Percentiles rank a stretch among this genome's conserved stretches.
Evolutionary conservation across 2,888 invertebrate genomes (phyloP).

Genomic region (Erebia palarica): DNA sequence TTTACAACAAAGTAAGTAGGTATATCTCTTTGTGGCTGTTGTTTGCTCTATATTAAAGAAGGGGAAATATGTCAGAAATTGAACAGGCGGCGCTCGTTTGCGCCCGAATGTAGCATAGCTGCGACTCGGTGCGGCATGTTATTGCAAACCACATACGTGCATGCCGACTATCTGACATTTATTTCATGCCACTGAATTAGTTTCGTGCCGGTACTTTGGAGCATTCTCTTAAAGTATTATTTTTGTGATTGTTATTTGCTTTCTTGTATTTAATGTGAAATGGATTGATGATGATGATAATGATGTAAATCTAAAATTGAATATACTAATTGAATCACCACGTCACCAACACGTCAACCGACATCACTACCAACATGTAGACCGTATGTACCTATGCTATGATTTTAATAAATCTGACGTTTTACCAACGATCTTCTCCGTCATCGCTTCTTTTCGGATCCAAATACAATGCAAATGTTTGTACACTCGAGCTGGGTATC

Average conservation of each 20-base stretch:
- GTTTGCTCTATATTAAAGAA: constrained; percentile 55
- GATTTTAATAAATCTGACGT: too few relatives aligned
- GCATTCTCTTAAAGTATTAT: constrained; percentile 57
- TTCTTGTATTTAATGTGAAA: neutral
- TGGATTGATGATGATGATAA: too few relatives aligned
- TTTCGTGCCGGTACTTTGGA: constrained; percentile 66
- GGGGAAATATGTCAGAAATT: constrained; percentile 76
- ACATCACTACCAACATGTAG: too few relatives aligned
- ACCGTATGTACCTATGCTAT: too few relatives aligned
- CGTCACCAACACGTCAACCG: too few relatives aligned
- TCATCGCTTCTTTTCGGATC: too few relatives aligned
- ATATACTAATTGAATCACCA: too few relatives aligned
- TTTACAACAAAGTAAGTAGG: constrained; percentile 14
- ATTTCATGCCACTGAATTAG: constrained; percentile 79
- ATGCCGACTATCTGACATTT: constrained; percentile 77
- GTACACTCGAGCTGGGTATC: too few relatives aligned
- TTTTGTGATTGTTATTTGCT: neutral
- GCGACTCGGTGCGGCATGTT: constrained; percentile 79
- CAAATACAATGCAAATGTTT: too few relatives aligned
- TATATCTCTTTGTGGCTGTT: constrained; percentile 22
- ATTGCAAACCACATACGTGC: constrained; percentile 78
- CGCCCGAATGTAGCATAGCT: constrained; percentile 77
- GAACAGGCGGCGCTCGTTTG: constrained; percentile 71
- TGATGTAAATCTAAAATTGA: too few relatives aligned
- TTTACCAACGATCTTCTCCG: too few relatives aligned